Evolutionary conservation across 1,140 invertebrate species (phyloP), one percentile per base, ranked within the genome.

Genomic region (Drosophila persimilis): DNA sequence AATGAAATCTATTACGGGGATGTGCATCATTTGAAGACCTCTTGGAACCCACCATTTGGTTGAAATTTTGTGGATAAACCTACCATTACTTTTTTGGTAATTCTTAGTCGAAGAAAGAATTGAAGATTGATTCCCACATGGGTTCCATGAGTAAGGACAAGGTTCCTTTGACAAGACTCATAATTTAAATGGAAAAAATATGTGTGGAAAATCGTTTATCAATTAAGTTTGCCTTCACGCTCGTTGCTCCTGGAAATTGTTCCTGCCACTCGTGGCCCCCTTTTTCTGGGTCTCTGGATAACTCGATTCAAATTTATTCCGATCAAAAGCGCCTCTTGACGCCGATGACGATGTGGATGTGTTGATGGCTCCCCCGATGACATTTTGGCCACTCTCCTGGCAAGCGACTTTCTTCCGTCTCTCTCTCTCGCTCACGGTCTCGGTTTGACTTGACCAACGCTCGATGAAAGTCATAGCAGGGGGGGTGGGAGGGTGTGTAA

Each of bases 281-380:
- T 6, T 43, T 63, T 8, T 31, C 44, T 39, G 17, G 15, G 45
- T 15, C 11, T n/a, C 20, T 61, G 43, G 3, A 48, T 43, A 50
- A 61, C 60, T 45, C 47, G 45, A 66, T 66, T 72, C 56, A 59
- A 70, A 57, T 70, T 39, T 45, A 47, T 69, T 71, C 24, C 45
- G 5, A 43, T 41, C 39, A n/a, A 55, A 26, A 67, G 35, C 9
- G 51, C 35, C 41, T 39, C 55, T 65, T 15, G n/a, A 22, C 44
- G 26, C 45, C 31, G 45, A 20, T 46, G 46, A 50, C 48, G 56
- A 11, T 50, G 56, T 58, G 45, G 24, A 57, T 50, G 52, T 26
- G 60, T 22, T 56, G 22, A 69, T 56, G 65, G 29, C 63, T 45
- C 48, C 65, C 56, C 20, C 9, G 48, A 39, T 53, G 56, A 60